Base-by-base conservation (phyloP, 2,888 invertebrate species). In the Machimus rusticus region DNA sequence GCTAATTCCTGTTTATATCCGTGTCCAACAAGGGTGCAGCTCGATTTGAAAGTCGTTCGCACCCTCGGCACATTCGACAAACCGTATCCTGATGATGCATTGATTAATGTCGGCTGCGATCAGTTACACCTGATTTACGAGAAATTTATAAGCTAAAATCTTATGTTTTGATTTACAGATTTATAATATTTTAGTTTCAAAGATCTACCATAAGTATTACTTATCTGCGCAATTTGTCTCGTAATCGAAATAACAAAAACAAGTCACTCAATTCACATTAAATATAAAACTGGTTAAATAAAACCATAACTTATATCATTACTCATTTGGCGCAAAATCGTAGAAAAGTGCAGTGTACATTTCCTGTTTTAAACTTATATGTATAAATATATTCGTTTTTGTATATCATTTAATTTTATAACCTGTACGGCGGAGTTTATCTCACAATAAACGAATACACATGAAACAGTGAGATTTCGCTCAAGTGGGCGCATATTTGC, bases 1-100 rank as follows among this genome's bases (percentile, higher is more conserved):
- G 82, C 82, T 84, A 84, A 84, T 84, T 66, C 82, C 82, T 66
- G 66, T 66, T 84, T 84, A 79, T 84, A 79, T 84, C 39, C 66
- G 37, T 66, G 66, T 84, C 82, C 82, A 37, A 66, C 82, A 66
- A 84, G 82, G 57, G 34, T 66, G 66, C n/a, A 84, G 23, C 37
- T 37, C 55, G 82, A 57, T 84, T 84, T 66, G 34, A 84, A 14
- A 19, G 37, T 37, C 82, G 57, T 84, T 66, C 66, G 31, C 82
- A n/a, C 39, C 57, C 34, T 66, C 12, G 1, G 66, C 3, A 51
- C 5, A n/a, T n/a, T 16, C 19, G 55, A 82, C 5, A 5, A 43
- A 31, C n/a, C n/a, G 37, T 57, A 66, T 84, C n/a, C 39, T 37
- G 66, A 23, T 66, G 31, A 66, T 66, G 16, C 23, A 66, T 66